Evolutionary conservation across 1,140 invertebrate species (phyloP), one percentile per base, ranked within the genome.

Genomic region (Saccostrea cuccullata): DNA sequence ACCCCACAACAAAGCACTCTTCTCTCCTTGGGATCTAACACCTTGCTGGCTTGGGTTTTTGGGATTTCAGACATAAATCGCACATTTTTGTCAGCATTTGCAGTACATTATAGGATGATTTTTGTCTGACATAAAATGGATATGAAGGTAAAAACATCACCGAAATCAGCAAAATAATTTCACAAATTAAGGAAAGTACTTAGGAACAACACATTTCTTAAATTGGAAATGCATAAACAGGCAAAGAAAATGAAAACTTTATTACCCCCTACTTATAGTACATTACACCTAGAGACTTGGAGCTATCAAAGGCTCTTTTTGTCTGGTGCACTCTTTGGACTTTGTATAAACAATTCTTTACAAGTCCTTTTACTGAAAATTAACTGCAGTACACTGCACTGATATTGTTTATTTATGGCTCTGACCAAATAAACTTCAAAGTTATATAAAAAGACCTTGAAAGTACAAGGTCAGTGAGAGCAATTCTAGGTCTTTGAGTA

Each of bases 41-140:
- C 70, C 70, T 77, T 30, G 15, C 26, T 36, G 70, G 11, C 30
- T 30, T 15, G 58, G 13, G 15, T 26, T 77, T 77, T 36, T 77
- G 15, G 70, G 70, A 77, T 77, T 26, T 77, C 70, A 77, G 70
- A 77, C 70, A 77, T 77, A 30, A 77, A 30, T 30, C 23, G 12
- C 30, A 30, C 30, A 73, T 73, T 73, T 26, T 73, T 73, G 70
- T 30, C 30, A 77, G 70, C 70, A 77, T 77, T 77, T 36, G 36
- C 30, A 30, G 9, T 77, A 26, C 26, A 73, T 36, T 30, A 73
- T 36, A 73, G 23, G 67, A 13, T 12, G 13, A 30, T 47, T 47
- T 77, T 77, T 77, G 70, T 77, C 70, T 4, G n/a, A 73, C 70
- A 30, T 36, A 15, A 36, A 11, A 30, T 26, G 26, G 70, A 36